A percentile compares a stretch with the other conserved stretches of the same genome.
These are phyloP conservation scores for Tenthredo livida DNA, from an alignment of 2,888 invertebrate species.

Conservation along the genomic window DNA sequence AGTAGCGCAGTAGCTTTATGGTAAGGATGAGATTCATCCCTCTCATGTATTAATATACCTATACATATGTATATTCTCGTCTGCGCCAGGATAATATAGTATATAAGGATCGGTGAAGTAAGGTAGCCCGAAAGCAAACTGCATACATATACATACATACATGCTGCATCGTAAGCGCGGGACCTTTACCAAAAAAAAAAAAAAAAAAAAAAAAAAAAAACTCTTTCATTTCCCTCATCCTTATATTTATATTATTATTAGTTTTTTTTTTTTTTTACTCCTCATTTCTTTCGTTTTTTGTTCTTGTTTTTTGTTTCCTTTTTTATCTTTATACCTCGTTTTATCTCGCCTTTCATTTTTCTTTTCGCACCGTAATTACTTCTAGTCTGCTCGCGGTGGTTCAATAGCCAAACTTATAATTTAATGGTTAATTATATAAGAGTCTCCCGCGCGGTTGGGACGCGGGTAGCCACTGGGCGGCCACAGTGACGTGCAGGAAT, in stretches of 20 bases:
- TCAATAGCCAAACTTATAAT: conserved; percentile 78
- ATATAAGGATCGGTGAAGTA: not conserved
- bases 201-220: not conserved
- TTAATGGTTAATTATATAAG: conserved; percentile 78
- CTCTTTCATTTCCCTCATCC: conserved; percentile 44
- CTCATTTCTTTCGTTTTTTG: conserved; percentile 49
- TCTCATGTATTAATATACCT: not conserved
- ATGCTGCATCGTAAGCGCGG: not conserved
- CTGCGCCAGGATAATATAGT: not conserved
- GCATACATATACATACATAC: no score
- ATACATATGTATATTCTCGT: not conserved
- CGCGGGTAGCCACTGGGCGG: conserved; percentile 77
- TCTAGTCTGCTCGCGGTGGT: conserved; percentile 73
- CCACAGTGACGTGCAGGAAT: conserved; percentile 76
- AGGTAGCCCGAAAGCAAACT: not conserved
- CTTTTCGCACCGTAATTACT: conserved; percentile 71
- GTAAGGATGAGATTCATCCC: conserved; percentile 8
- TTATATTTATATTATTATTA: conserved; percentile 48
- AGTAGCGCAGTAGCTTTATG: not conserved
- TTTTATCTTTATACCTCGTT: conserved; percentile 57
- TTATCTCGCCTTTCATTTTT: conserved; percentile 55
- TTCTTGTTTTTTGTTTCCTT: conserved; percentile 35
- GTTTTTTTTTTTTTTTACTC: conserved; percentile 55
- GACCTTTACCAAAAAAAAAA: not conserved
- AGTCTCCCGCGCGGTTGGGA: conserved; percentile 71